Evolutionary conservation across 2,797 vertebrate genomes (phyloP), one percentile per base, ranked within the genome.

Genomic region (Muscicapa striata): DNA sequence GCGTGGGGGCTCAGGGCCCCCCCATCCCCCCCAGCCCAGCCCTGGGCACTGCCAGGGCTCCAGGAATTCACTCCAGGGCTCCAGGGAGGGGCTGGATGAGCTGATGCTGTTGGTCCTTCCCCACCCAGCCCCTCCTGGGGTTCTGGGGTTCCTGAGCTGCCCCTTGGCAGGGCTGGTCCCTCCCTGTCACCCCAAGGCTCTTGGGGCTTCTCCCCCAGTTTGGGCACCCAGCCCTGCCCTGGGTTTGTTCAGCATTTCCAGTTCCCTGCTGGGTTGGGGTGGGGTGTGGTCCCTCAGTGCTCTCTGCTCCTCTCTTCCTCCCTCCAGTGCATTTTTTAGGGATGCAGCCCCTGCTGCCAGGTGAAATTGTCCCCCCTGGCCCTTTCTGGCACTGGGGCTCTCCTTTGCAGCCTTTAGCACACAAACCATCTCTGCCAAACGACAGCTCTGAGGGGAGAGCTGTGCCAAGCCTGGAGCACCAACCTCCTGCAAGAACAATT

Each of bases 111-210:
- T 21, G 40, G 21, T 16, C 15, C 22, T 30, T 64, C 9, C 34
- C 49, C 22, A 0, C 10, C 51, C 80, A 23, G 0, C 6, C 34
- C 57, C 4, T 30, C 5, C n/a, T 55, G 1, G 1, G 24, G 0
- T 20, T 29, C 19, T 13, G n/a, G 4, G 38, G 1, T 4, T 9
- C 22, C 55, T 0, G 10, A 30, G 64, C 30, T 38, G 48, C 15
- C 27, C 32, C 26, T 4, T 4, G 57, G 67, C 14, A 8, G 32
- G 49, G 45, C 49, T 46, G 55, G 52, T 17, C 58, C 58, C n/a
- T 5, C 23, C 2, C 40, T 6, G 10, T 15, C 12, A 1, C 3
- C 55, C 68, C 24, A 14, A 26, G 13, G 12, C 13, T 0, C 14
- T 17, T 6, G 2, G 52, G 41, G 69, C 51, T 77, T 36, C 23